Evolutionary conservation across 2,113 vertebrate genomes (phyloP), one percentile per base, ranked within the genome.

Genomic region (Erythrocercus mccallii): DNA sequence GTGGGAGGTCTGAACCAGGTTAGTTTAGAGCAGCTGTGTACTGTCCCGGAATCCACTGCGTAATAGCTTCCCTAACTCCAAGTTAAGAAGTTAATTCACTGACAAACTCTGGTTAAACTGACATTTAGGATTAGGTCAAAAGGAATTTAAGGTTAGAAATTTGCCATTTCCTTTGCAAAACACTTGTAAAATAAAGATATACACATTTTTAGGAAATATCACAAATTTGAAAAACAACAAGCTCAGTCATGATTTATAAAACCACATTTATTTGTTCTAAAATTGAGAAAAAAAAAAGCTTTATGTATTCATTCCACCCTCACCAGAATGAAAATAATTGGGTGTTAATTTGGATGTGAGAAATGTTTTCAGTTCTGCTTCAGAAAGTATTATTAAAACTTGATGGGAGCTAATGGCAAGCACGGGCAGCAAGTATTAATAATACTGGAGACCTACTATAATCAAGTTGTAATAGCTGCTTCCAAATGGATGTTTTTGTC

Each of bases 381-480:
- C 72, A 84, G 83, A 89, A 92, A 84, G 72, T 68, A 48, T 84
- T 97, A 81, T 77, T 91, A 87, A 91, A 91, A 80, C 50, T 87
- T 92, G 78, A 65, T 91, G 58, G 73, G 42, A 85, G 58, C 70
- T 95, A 94, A 95, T 92, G 73, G 62, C 89, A 95, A 72, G 81
- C 87, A 89, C 28, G 85, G 23, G n/a, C 89, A 95, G 86, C 70
- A 90, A 84, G 61, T 90, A 74, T 82, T 95, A 94, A 85, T 92
- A 82, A 84, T 53, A 30, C 70, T 66, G 45, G 58, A 94, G 81
- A 92, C 33, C 61, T 61, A 45, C 62, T 35, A 80, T 81, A 91
- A 94, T 95, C 73, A 87, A 81, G 70, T 57, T 28, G 18, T 95
- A 79, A 78, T 91, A 79, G 21, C 73, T 92, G 47, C 58, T 94